These are phyloP conservation scores for Terebella lapidaria DNA, from an alignment of 2,888 invertebrate genomes.

Conservation along the genomic window DNA sequence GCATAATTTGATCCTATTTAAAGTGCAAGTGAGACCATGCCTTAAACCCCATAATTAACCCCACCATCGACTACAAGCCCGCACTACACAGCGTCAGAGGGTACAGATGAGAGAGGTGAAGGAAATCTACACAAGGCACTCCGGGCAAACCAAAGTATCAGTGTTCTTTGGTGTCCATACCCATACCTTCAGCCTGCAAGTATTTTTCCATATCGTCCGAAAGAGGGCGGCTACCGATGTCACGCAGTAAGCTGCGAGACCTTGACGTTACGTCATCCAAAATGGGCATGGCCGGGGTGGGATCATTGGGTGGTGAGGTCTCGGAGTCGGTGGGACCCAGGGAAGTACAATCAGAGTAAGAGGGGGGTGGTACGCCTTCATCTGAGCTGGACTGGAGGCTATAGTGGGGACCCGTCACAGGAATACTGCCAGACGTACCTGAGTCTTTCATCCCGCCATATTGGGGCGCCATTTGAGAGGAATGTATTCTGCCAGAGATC, in stretches of 20 bases:
- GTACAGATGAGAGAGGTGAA: neutral
- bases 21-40: too few relatives aligned
- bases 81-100: neutral
- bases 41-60: too few relatives aligned
- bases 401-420: neutral
- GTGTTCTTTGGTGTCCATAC: too few relatives aligned
- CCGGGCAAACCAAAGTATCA: neutral
- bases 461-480: neutral
- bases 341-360: neutral
- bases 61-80: neutral
- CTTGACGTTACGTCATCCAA: conserved; percentile 60
- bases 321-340: neutral
- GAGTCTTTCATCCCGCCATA: neutral
- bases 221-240: conserved; percentile 29
- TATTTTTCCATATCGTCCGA: conserved; percentile 31
- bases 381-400: neutral
- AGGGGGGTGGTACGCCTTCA: neutral
- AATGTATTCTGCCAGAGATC: neutral
- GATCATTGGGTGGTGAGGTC: conserved; percentile 1
- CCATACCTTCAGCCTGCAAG: conserved; percentile 23
- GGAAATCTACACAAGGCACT: neutral
- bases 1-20: too few relatives aligned
- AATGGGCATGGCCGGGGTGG: conserved; percentile 60
- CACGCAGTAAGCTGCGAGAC: conserved; percentile 55
- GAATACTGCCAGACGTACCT: neutral